A percentile compares a stretch with the other conserved stretches of the same genome.
These are phyloP conservation scores for Epistrophe eligans DNA, from an alignment of 2,888 invertebrate genomes.

Conservation along the genomic window DNA sequence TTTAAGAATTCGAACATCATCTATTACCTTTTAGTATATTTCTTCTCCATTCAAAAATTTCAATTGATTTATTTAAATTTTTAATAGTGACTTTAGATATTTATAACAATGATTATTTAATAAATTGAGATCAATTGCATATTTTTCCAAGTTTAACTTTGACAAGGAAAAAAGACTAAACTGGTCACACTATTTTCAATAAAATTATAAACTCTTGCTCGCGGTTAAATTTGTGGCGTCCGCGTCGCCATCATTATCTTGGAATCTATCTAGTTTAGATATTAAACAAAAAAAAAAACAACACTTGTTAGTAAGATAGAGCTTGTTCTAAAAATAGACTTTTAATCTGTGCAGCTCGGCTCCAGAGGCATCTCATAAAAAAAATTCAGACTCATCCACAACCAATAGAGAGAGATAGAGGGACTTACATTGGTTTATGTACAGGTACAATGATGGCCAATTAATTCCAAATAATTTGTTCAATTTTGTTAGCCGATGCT, in stretches of 20 bases:
- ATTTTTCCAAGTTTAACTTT: too few species aligned
- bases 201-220: neutral
- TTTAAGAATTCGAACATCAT: too few species aligned
- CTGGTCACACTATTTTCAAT: constrained; percentile 4
- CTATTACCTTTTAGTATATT: too few species aligned
- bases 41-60: too few species aligned
- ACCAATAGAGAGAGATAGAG: constrained; percentile 4
- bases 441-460: constrained; percentile 37
- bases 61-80: too few species aligned
- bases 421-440: neutral
- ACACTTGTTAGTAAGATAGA: constrained; percentile 54
- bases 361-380: neutral
- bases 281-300: neutral
- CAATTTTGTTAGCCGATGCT: constrained; percentile 71
- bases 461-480: constrained; percentile 76
- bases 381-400: neutral
- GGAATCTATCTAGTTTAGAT: constrained; percentile 70
- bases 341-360: constrained; percentile 40
- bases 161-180: neutral
- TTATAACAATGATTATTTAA: too few species aligned
- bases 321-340: constrained; percentile 68
- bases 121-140: too few species aligned
- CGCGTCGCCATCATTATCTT: constrained; percentile 35
- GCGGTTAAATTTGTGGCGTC: constrained; percentile 6
- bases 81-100: too few species aligned